Evolutionary conservation across 2,797 vertebrate species (phyloP), one percentile per base, ranked within the genome.

Genomic region (Hoplostethus atlanticus): DNA sequence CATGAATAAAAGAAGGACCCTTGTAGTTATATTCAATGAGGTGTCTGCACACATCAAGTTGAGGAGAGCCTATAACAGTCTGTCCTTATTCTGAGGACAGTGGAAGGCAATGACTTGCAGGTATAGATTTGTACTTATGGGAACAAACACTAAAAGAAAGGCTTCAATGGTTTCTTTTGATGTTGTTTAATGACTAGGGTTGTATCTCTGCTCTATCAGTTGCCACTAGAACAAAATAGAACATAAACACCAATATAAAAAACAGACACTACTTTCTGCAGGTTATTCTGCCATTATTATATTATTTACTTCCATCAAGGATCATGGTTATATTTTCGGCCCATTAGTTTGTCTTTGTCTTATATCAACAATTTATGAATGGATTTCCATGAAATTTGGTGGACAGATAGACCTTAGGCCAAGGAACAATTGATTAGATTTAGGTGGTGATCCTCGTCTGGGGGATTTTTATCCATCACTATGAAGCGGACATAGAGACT

Each of bases 1-100:
- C 86, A 90, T 90, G 89, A 91, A 90, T 90, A 92, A 88, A 87
- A 89, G 76, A 89, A 88, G 56, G 57, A 51, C 73, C 69, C 68
- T 87, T 72, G 56, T 68, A 75, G 83, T 85, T 77, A 38, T 77
- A 71, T 83, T 83, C 84, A 81, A 36, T 69, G 81, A 79, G 70
- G 47, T 84, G 76, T 80, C 77, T 80, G 77, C 61, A 54, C 30
- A 28, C 54, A 64, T 85, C 73, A 75, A 64, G 58, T 31, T 50
- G 63, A 74, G 76, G 59, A 71, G 73, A 70, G 68, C 65, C 52
- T 63, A 16, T 53, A 66, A 38, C 71, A 74, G 58, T 73, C 69
- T 54, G 59, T 12, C 31, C 61, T 79, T 77, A 77, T 73, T 84
- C 79, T 69, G 58, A 58, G 36, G 34, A 52, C 56, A 83, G 83